These are phyloP conservation scores for Barbus barbus DNA, from an alignment of 2,113 vertebrate genomes.

Conservation along the genomic window DNA sequence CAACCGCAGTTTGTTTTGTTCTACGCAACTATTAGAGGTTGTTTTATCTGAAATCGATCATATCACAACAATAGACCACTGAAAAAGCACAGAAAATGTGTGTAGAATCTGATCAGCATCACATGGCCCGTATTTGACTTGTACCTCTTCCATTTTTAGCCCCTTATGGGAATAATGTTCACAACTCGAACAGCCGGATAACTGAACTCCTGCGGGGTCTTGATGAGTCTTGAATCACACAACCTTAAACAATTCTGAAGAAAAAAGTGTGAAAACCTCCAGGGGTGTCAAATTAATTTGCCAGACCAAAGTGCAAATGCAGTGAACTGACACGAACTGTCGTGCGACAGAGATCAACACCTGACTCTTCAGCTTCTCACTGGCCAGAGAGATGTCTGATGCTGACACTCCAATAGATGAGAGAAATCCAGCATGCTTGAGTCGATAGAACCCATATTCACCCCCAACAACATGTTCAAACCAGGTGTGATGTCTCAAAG, in stretches of 20 bases:
- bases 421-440: background rate
- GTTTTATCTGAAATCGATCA: background rate
- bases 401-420: background rate
- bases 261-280: constrained; percentile 10
- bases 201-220: background rate
- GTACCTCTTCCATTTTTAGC: background rate
- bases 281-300: background rate
- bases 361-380: background rate
- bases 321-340: background rate
- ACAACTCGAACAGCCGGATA: background rate
- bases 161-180: background rate
- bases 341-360: background rate
- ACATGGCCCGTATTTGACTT: background rate
- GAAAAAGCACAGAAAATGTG: background rate
- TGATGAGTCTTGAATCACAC: background rate
- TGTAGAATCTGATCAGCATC: background rate
- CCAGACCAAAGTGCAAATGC: background rate
- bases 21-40: background rate
- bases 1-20: background rate
- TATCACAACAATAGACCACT: background rate
- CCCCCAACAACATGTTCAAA: background rate
- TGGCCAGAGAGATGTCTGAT: background rate
- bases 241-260: background rate
- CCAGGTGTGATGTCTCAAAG: background rate
- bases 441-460: background rate